phyloP scores from a whole-genome alignment of 2,113 vertebrate genomes.

The Oreochromis tanganicae region DNA sequence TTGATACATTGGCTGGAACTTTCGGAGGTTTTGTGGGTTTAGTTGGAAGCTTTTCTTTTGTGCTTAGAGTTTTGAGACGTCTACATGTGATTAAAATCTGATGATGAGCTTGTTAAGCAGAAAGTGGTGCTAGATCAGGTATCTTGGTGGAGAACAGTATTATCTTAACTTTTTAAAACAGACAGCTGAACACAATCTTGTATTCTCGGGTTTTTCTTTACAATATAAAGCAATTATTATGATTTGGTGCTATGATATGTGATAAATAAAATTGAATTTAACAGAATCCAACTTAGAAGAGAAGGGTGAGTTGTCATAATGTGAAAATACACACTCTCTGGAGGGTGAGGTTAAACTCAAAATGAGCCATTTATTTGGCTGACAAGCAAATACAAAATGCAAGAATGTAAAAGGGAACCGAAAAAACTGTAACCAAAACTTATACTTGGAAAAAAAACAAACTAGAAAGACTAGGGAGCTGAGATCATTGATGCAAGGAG shows the following conservation, averaged over 20 bases:
- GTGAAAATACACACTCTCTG: background rate
- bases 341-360: background rate
- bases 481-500: background rate
- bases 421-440: background rate
- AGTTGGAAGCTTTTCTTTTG: background rate
- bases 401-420: background rate
- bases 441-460: background rate
- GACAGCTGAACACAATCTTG: background rate
- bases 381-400: background rate
- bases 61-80: background rate
- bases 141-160: background rate
- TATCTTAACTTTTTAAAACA: background rate
- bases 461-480: background rate
- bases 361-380: background rate
- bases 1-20: background rate
- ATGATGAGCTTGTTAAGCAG: background rate
- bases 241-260: background rate
- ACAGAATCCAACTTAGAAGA: background rate
- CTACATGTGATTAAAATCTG: accelerated
- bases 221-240: background rate
- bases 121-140: background rate
- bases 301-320: background rate
- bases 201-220: background rate
- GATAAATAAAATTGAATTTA: background rate
- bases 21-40: background rate